Conservation (phyloP, 1,140 invertebrate species). For the Microplitis mediator region DNA sequence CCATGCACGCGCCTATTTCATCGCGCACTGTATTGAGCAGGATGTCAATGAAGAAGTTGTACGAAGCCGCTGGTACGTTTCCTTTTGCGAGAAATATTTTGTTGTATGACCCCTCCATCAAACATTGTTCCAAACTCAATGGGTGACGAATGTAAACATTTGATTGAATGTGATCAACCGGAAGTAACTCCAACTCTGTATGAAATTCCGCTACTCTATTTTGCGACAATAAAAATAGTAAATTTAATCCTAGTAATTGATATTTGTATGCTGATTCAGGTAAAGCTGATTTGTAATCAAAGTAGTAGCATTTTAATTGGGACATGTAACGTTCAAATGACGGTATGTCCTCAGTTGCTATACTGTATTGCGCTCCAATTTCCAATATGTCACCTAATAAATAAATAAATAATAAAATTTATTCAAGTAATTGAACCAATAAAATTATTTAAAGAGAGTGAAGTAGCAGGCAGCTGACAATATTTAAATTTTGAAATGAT, state of each 20-base stretch:
- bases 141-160: conserved; percentile 96
- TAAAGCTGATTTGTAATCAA: conserved; percentile 91
- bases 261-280: conserved; percentile 95
- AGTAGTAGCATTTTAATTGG: conserved; percentile 96
- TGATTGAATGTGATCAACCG: conserved; percentile 87
- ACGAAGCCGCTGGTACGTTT: conserved; percentile 95
- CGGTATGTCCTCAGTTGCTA: conserved; percentile 88
- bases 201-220: conserved; percentile 98
- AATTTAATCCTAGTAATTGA: conserved; percentile 92
- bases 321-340: conserved; percentile 96
- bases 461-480: too few species aligned
- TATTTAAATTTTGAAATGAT: too few species aligned
- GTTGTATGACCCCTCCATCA: conserved; percentile 99
- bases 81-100: conserved; percentile 91
- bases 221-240: conserved; percentile 94
- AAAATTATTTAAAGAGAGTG: too few species aligned
- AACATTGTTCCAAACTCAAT: conserved; percentile 94
- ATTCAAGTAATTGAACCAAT: neutral
- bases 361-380: conserved; percentile 95
- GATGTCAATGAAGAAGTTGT: conserved; percentile 97
- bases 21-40: conserved; percentile 92
- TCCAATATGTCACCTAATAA: conserved; percentile 84
- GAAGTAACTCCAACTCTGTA: conserved; percentile 95
- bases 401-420: neutral
- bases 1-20: conserved; percentile 95